Evolutionary conservation across 2,113 vertebrate species (phyloP), one percentile per base, ranked within the genome.

Genomic region (Leiothrix lutea): DNA sequence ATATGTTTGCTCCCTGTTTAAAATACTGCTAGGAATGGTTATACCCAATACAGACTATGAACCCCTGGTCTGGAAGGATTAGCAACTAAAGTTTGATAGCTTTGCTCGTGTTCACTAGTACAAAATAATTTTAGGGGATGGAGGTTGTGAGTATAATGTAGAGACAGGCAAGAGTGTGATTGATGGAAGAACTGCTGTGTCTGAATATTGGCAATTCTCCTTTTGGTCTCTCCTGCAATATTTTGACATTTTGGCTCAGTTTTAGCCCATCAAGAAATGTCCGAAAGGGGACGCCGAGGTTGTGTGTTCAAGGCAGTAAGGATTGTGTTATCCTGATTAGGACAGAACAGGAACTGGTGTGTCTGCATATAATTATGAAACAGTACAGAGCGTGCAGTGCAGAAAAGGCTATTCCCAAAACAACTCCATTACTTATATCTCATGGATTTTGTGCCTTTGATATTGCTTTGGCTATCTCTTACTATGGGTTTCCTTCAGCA

Each of bases 401-500:
- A 94, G 90, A 92, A 88, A 91, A 73, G n/a, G 17, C 74, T 74
- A 24, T 94, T 94, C 90, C 94, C 92, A 56, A 96, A 96, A 93
- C 95, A 96, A 71, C 71, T 33, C 1, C 62, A 78, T 94, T 80
- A 62, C 85, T 93, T 84, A 1, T 28, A 91, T 93, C 72, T 88
- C 65, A 1, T 80, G 85, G 85, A 90, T 95, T 90, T 90, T 2
- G 22, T 93, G 92, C 86, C 92, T 96, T 94, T 97, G 93, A 88
- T 94, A 81, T 96, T 96, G 96, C 95, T 97, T 94, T 96, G 96
- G 86, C 93, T 96, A 90, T 95, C 88, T 88, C 66, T 86, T 94
- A 62, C 73, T 67, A 38, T 25, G 65, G 65, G 40, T 88, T 95
- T 95, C 75, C 88, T 95, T 94, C 90, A 94, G 94, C 92, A 69